Conservation (phyloP, 2,113 vertebrate species). For the Phyllopteryx taeniolatus region DNA sequence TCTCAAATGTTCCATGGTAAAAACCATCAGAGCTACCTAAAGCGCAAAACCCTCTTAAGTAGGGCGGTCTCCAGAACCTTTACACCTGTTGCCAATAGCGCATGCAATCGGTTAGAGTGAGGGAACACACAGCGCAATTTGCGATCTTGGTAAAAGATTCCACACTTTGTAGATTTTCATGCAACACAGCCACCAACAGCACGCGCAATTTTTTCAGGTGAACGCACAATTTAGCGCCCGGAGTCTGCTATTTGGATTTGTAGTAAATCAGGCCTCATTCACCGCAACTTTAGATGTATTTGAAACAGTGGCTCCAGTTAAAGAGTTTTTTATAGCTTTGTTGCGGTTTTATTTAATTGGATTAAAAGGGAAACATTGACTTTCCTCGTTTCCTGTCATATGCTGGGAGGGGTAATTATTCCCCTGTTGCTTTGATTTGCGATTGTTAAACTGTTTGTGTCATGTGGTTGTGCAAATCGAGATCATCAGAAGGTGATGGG, state of each 20-base stretch:
- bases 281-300: background rate
- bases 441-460: background rate
- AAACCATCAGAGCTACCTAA: too few relatives aligned
- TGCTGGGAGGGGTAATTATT: background rate
- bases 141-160: too few relatives aligned
- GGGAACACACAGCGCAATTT: too few relatives aligned
- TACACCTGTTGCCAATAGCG: too few relatives aligned
- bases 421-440: too few relatives aligned
- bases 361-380: background rate
- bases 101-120: too few relatives aligned
- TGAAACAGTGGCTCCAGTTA: background rate
- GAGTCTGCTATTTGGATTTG: background rate
- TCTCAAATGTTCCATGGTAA: too few relatives aligned
- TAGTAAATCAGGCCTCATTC: background rate
- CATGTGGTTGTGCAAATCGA: background rate
- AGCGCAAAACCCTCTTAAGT: too few relatives aligned
- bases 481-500: background rate
- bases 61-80: too few relatives aligned
- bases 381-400: background rate
- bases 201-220: too few relatives aligned
- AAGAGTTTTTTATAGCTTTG: background rate
- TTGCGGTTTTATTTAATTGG: background rate
- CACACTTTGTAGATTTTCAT: too few relatives aligned
- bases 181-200: too few relatives aligned
- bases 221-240: background rate